Base-by-base conservation (phyloP, 2,113 vertebrate genomes). In the Malurus elegans region DNA sequence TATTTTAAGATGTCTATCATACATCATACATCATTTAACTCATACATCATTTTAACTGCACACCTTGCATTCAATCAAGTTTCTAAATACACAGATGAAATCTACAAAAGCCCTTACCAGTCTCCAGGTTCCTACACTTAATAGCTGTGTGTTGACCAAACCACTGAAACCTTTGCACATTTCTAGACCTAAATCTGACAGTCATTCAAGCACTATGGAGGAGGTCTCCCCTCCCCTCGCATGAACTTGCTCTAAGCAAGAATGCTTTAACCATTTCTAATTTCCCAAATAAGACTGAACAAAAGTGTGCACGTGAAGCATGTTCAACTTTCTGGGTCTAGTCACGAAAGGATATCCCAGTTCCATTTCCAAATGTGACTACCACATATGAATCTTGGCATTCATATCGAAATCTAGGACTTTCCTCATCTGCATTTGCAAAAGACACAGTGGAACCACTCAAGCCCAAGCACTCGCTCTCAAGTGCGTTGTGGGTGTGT, bases 401-500 rank as follows among this genome's bases (percentile, higher is more conserved):
- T 65, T 56, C 42, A 10, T 16, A 47, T 38, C 5, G 12, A 88
- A 65, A 73, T 4, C 29, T 4, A 36, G 29, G 31, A 56, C 29
- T 48, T 70, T 16, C 29, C 28, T 70, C 40, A 8, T 8, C 16
- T 48, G 24, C 8, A 31, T 72, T 78, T 64, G 8, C 38, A 62
- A n/a, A 74, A 45, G 28, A 57, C 20, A 42, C 0, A 51, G 47
- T 18, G 32, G 40, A 75, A 36, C 34, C 12, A 9, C 62, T 67
- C 3, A 6, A 85, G 16, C 48, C 11, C 29, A 54, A 90, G 25
- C 16, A 74, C 8, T 14, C 0, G 0, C 9, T 61, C 29, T n/a
- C 19, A 74, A 51, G 4, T 10, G 1, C 38, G 13, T 53, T 45
- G 16, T 45, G n/a, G 38, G 38, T 8, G 2, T 31, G 40, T 29